These are phyloP conservation scores for Drosophila neocordata DNA, from an alignment of 1,140 invertebrate genomes.

Conservation along the genomic window DNA sequence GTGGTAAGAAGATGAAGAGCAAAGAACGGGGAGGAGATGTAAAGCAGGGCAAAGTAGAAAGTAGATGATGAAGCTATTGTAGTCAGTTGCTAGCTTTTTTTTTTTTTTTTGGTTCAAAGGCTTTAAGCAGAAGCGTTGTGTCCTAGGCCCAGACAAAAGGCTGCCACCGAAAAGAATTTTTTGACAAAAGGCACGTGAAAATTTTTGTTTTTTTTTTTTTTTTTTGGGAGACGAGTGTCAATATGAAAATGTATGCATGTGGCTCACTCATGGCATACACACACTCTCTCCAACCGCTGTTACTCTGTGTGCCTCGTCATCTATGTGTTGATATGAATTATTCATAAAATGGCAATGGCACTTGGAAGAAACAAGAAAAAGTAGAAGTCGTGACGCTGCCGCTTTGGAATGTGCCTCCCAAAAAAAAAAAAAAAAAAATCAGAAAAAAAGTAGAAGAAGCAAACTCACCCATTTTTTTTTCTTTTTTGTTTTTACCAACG, in stretches of 20 bases:
- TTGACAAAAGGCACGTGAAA: slow-evolving; percentile 64
- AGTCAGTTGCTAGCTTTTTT: neutral
- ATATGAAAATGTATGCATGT: slow-evolving; percentile 76
- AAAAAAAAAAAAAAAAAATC: slow-evolving; percentile 25
- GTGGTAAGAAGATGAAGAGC: neutral
- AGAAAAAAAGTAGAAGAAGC: neutral
- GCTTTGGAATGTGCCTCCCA: slow-evolving; percentile 44
- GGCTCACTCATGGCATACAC: slow-evolving; percentile 24
- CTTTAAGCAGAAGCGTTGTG: slow-evolving; percentile 32
- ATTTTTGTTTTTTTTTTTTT: neutral
- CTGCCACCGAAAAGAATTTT: slow-evolving; percentile 48
- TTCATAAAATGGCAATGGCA: slow-evolving; percentile 80
- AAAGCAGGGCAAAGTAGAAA: neutral
- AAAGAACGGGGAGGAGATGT: neutral
- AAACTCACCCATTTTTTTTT: neutral
- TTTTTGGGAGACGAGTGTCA: slow-evolving; percentile 56
- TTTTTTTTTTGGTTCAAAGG: slow-evolving; percentile 22
- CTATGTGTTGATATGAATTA: slow-evolving; percentile 74
- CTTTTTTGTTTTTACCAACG: slow-evolving; percentile 31
- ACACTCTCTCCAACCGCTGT: slow-evolving; percentile 9
- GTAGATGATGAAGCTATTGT: slow-evolving; percentile 49
- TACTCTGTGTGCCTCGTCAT: slow-evolving; percentile 20
- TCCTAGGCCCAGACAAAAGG: slow-evolving; percentile 58
- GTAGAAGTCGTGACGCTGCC: slow-evolving; percentile 61
- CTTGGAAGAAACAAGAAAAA: slow-evolving; percentile 62